These are phyloP conservation scores for Apodemia mormo DNA, from an alignment of 2,888 invertebrate genomes.

Conservation along the genomic window DNA sequence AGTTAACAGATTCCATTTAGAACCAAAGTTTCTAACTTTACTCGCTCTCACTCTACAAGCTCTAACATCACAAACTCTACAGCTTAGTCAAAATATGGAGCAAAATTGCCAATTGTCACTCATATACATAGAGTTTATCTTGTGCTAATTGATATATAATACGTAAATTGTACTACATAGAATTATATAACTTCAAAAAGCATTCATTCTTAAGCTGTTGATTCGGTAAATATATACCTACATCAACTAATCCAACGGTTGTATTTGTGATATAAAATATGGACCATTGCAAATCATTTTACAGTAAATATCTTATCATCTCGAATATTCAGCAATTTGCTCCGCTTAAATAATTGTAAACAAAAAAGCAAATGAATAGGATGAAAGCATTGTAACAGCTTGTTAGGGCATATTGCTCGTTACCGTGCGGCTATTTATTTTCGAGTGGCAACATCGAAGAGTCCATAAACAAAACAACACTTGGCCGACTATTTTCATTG, in stretches of 20 bases:
- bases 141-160: too few relatives aligned
- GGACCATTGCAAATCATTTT: neutral
- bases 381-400: conserved; percentile 70
- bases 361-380: conserved; percentile 62
- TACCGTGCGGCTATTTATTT: conserved; percentile 75
- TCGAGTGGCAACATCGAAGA: conserved; percentile 78
- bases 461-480: conserved; percentile 81
- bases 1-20: too few relatives aligned
- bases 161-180: too few relatives aligned
- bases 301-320: conserved; percentile 27
- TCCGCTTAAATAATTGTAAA: conserved; percentile 37
- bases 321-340: conserved; percentile 33
- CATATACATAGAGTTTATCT: too few relatives aligned
- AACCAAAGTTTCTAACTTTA: too few relatives aligned
- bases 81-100: too few relatives aligned
- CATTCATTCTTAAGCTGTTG: too few relatives aligned
- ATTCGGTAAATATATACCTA: too few relatives aligned
- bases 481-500: conserved; percentile 77
- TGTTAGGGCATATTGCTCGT: conserved; percentile 75
- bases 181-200: too few relatives aligned
- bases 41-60: too few relatives aligned
- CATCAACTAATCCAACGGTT: neutral
- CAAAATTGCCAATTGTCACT: too few relatives aligned
- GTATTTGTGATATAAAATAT: neutral
- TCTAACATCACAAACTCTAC: too few relatives aligned